Conservation (phyloP, 1,140 invertebrate species). For the Colletes gigas region DNA sequence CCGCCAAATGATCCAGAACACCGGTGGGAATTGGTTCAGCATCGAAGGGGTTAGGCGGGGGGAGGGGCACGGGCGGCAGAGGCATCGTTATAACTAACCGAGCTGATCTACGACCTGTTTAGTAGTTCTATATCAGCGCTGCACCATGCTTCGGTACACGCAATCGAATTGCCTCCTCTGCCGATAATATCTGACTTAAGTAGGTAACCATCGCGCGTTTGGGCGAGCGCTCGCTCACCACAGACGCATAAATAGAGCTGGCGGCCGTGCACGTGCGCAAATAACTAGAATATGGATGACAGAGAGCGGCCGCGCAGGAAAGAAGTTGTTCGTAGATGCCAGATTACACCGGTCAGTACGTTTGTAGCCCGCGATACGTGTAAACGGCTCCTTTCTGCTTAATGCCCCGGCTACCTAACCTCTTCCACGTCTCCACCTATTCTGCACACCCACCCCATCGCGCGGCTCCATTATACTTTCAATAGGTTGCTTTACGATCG, state of each 20-base stretch:
- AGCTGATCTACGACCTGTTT: constrained; percentile 81
- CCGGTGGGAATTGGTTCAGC: constrained; percentile 78
- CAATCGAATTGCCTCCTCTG: constrained; percentile 66
- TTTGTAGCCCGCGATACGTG: constrained; percentile 11
- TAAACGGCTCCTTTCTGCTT: constrained; percentile 20
- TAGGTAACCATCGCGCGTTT: constrained; percentile 58
- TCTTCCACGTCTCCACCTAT: too few species aligned
- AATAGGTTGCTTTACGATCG: constrained; percentile 41
- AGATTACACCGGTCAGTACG: constrained; percentile 10
- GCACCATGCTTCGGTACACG: constrained; percentile 72
- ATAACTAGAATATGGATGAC: constrained; percentile 45
- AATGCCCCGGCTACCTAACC: not conserved
- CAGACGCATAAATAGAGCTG: constrained; percentile 4
- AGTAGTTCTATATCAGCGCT: constrained; percentile 80
- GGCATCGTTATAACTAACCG: constrained; percentile 76
- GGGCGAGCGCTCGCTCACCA: not conserved
- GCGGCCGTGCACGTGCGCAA: constrained; percentile 46
- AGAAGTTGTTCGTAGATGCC: constrained; percentile 47
- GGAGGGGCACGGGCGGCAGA: constrained; percentile 42
- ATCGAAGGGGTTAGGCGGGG: constrained; percentile 18
- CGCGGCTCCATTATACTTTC: constrained; percentile 38
- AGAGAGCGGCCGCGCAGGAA: constrained; percentile 15
- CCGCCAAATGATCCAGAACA: constrained; percentile 81
- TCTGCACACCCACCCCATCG: too few species aligned
- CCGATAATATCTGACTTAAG: constrained; percentile 71